These are phyloP conservation scores for Cyrtonyx montezumae DNA, from an alignment of 2,113 vertebrate species.

Conservation along the genomic window DNA sequence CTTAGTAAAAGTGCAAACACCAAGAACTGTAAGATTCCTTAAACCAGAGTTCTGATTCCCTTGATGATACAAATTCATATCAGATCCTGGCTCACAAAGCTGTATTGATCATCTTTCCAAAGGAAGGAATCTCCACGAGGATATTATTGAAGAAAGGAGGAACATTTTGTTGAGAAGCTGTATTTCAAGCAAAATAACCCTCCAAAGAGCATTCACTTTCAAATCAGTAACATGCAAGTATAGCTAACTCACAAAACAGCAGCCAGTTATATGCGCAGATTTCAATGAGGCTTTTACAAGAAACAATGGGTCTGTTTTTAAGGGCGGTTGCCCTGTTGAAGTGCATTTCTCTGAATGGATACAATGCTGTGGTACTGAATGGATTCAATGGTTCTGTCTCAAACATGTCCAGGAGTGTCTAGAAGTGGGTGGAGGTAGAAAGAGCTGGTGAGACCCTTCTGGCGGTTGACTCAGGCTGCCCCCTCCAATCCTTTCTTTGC, in stretches of 20 bases:
- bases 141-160: background rate
- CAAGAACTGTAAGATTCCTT: background rate
- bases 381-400: slow-evolving; percentile 66
- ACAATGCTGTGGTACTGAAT: slow-evolving; percentile 64
- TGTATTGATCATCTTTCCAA: slow-evolving; percentile 23
- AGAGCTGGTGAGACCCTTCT: slow-evolving; percentile 55
- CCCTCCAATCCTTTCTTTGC: slow-evolving; percentile 50
- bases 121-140: background rate
- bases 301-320: slow-evolving; percentile 64
- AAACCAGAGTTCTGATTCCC: background rate
- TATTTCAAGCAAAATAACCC: slow-evolving; percentile 37
- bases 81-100: background rate
- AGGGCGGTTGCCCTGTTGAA: slow-evolving; percentile 58
- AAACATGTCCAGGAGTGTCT: slow-evolving; percentile 67
- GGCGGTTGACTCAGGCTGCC: slow-evolving; percentile 39
- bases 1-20: background rate
- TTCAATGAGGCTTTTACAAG: slow-evolving; percentile 62
- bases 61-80: background rate
- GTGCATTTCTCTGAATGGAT: slow-evolving; percentile 60
- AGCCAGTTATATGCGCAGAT: slow-evolving; percentile 54
- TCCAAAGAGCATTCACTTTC: slow-evolving; percentile 59
- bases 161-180: background rate
- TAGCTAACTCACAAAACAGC: slow-evolving; percentile 47
- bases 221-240: slow-evolving; percentile 9
- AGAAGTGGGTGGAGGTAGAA: slow-evolving; percentile 65